phyloP scores from a whole-genome alignment of 2,797 vertebrate genomes.

The Aulostomus chinensis region DNA sequence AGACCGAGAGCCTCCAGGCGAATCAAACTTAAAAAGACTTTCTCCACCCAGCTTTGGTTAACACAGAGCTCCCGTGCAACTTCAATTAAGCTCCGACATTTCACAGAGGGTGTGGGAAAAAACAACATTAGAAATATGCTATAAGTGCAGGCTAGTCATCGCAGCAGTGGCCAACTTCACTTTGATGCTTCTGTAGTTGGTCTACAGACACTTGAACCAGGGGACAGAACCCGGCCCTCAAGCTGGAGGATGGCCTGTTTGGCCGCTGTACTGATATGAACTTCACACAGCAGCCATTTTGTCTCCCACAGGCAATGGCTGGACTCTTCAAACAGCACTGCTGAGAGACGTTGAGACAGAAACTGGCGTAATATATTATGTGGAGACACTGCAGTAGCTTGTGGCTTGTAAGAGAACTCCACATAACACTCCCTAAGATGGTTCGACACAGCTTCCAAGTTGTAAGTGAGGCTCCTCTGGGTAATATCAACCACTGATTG shows the following conservation, averaged over 20 bases:
- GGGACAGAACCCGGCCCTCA: slow-evolving; percentile 27
- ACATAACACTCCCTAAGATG: slow-evolving; percentile 53
- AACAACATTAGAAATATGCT: slow-evolving; percentile 26
- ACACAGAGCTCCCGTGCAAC: slow-evolving; percentile 46
- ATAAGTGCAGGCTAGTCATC: slow-evolving; percentile 24
- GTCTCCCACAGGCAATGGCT: slow-evolving; percentile 34
- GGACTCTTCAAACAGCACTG: slow-evolving; percentile 45
- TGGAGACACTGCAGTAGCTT: slow-evolving; percentile 33
- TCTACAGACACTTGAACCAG: slow-evolving; percentile 38
- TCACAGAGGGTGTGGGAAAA: slow-evolving; percentile 33
- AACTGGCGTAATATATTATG: slow-evolving; percentile 32
- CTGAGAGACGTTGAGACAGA: slow-evolving; percentile 30
- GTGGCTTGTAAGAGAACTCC: slow-evolving; percentile 53
- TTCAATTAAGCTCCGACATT: slow-evolving; percentile 58
- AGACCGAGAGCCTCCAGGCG: slow-evolving; percentile 56
- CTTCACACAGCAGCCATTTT: slow-evolving; percentile 49
- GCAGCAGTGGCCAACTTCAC: slow-evolving; percentile 25
- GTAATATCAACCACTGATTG: slow-evolving; percentile 54
- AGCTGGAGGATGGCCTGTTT: slow-evolving; percentile 28
- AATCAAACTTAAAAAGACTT: slow-evolving; percentile 64
- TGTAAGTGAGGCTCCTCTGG: slow-evolving; percentile 49
- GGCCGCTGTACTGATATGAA: slow-evolving; percentile 31
- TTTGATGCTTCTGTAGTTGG: slow-evolving; percentile 49
- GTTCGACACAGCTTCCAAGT: slow-evolving; percentile 33
- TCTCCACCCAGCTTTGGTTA: slow-evolving; percentile 52